Percentiles rank a stretch among this genome's conserved stretches.
These are phyloP conservation scores for Centroberyx gerrardi DNA, from an alignment of 2,797 vertebrate species.

Conservation along the genomic window DNA sequence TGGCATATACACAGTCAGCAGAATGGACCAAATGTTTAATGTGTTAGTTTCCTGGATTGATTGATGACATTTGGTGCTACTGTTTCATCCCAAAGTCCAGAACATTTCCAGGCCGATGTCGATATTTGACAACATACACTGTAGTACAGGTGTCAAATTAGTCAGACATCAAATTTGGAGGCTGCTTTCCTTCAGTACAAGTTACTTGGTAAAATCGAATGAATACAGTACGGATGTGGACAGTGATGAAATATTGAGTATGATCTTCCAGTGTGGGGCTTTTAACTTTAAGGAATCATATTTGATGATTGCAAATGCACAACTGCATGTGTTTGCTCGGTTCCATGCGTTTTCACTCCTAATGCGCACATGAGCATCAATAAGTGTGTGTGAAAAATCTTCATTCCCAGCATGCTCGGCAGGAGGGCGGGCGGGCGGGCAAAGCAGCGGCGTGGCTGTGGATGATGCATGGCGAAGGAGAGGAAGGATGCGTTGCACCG, in stretches of 20 bases:
- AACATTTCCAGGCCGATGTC: background rate
- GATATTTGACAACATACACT: no score
- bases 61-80: slow-evolving; percentile 7
- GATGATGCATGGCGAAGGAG: slow-evolving; percentile 76
- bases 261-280: no score
- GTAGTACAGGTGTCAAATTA: no score
- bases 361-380: background rate
- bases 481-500: slow-evolving; percentile 68
- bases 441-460: slow-evolving; percentile 61
- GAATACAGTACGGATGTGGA: no score
- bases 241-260: no score
- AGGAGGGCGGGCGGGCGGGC: slow-evolving; percentile 20
- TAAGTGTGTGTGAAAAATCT: slow-evolving; percentile 19
- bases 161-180: no score
- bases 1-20: background rate
- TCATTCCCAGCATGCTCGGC: slow-evolving; percentile 33
- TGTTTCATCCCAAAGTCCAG: background rate
- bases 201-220: no score
- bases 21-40: background rate
- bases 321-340: background rate
- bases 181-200: slow-evolving; percentile 7
- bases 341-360: background rate
- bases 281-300: no score
- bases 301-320: no score
- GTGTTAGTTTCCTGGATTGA: background rate